Evolutionary conservation across 2,113 vertebrate species (phyloP), one percentile per base, ranked within the genome.

Genomic region (Turdus rufiventris): DNA sequence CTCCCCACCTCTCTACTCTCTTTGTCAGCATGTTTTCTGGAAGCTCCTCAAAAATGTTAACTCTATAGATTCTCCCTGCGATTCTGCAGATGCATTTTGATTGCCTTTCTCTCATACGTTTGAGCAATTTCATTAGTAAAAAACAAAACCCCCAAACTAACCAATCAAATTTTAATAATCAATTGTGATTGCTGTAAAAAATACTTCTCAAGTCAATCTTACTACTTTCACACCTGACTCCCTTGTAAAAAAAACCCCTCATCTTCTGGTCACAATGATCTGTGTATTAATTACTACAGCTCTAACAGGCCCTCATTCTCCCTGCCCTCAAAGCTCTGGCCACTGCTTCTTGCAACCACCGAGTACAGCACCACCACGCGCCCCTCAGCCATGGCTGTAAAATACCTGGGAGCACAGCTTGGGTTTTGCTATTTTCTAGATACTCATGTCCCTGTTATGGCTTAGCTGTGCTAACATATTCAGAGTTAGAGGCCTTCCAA

Each of bases 1-100:
- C 77, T 87, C 18, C 31, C 36, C 42, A 94, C 42, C 57, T 78
- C 57, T 78, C 62, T 21, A 18, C 47, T 76, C 34, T 72, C 66
- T 87, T 57, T 85, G 82, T 94, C 89, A 96, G 94, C 85, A 81
- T 17, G 61, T 84, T 92, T 92, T 79, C 78, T 88, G 84, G 85
- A 91, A 94, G 85, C 68, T 67, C 60, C 65, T 88, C 38, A 77
- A 74, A 95, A 81, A 77, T 0, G 1, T 96, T 86, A 96, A 77
- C 76, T 38, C 63, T 65, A 42, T 36, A 0, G 1, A 43, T 54
- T 62, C 56, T 72, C 42, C 42, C 34, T 33, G 26, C 1, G 9
- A 72, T 54, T 88, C 54, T 73, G 72, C 56, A 79, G 50, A 85
- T 5, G 51, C 33, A 67, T 38, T 67, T 83, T 40, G 20, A 58